These are phyloP conservation scores for Darevskia nairensis DNA, from an alignment of 2,797 vertebrate species.

Conservation along the genomic window DNA sequence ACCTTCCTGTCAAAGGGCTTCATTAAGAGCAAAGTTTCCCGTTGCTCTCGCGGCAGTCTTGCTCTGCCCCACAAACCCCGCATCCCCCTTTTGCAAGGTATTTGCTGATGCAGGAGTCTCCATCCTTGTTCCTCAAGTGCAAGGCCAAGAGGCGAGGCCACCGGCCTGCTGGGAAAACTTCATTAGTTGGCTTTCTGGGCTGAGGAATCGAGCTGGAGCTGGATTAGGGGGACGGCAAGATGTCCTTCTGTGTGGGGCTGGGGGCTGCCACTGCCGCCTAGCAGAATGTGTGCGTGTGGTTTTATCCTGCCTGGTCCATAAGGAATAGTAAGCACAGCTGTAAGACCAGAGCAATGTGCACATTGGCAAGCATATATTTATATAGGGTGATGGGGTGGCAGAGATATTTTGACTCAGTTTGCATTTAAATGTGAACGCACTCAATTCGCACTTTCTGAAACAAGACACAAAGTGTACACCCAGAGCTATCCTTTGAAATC, in stretches of 20 bases:
- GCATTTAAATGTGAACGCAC: no score
- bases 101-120: slow-evolving; percentile 73
- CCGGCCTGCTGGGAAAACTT: slow-evolving; percentile 67
- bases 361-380: no score
- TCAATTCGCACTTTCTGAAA: no score
- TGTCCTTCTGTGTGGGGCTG: rapidly evolving
- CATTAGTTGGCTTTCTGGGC: slow-evolving; percentile 58
- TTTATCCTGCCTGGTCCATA: neutral
- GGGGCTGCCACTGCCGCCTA: neutral
- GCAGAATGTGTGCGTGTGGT: neutral
- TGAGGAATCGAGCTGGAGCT: neutral
- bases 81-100: slow-evolving; percentile 38
- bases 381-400: no score
- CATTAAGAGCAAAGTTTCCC: slow-evolving; percentile 67
- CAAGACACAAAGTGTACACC: no score
- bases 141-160: slow-evolving; percentile 48
- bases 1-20: slow-evolving; percentile 61
- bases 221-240: slow-evolving; percentile 26
- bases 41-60: slow-evolving; percentile 58
- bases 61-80: slow-evolving; percentile 49
- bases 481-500: no score
- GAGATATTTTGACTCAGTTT: no score
- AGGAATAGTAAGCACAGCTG: no score
- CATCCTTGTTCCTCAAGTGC: slow-evolving; percentile 6
- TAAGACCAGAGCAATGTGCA: neutral